Evolutionary conservation across 2,797 vertebrate genomes (phyloP).

Genomic region (Tachyglossus aculeatus): DNA sequence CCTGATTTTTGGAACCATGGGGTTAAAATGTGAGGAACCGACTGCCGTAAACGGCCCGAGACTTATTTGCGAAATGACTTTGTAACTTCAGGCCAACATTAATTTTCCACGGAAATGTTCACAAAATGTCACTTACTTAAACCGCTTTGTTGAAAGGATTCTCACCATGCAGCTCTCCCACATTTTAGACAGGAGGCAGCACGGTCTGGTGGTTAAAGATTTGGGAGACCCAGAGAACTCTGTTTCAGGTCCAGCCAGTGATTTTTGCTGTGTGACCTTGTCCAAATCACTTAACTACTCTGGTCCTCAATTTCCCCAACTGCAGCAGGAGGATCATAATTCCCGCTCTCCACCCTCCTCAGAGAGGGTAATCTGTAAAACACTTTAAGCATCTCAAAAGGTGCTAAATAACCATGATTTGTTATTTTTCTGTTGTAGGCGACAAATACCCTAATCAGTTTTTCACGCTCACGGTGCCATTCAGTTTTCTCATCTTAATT

Average conservation of each 20-base stretch:
- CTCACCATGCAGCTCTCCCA: background rate
- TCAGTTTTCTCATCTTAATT: background rate
- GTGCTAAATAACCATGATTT: background rate
- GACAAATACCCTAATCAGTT: background rate
- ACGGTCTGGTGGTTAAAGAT: background rate
- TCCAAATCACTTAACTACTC: background rate
- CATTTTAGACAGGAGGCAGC: background rate
- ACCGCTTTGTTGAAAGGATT: no score
- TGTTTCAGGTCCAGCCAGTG: background rate
- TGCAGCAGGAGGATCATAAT: background rate
- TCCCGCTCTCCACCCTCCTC: background rate
- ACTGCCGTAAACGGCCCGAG: background rate
- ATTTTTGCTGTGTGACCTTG: background rate
- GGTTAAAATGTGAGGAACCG: slow-evolving; percentile 5
- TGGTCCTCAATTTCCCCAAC: background rate
- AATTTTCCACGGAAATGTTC: slow-evolving; percentile 40
- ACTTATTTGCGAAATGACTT: slow-evolving; percentile 39
- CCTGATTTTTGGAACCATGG: background rate
- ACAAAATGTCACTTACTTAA: slow-evolving; percentile 28
- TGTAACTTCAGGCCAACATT: slow-evolving; percentile 26
- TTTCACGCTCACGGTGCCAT: background rate
- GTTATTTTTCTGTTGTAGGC: background rate
- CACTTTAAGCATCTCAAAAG: background rate
- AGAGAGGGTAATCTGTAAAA: background rate
- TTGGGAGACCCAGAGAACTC: background rate